Conservation (phyloP, 1,140 invertebrate species). For the Macrobrachium nipponense region DNA sequence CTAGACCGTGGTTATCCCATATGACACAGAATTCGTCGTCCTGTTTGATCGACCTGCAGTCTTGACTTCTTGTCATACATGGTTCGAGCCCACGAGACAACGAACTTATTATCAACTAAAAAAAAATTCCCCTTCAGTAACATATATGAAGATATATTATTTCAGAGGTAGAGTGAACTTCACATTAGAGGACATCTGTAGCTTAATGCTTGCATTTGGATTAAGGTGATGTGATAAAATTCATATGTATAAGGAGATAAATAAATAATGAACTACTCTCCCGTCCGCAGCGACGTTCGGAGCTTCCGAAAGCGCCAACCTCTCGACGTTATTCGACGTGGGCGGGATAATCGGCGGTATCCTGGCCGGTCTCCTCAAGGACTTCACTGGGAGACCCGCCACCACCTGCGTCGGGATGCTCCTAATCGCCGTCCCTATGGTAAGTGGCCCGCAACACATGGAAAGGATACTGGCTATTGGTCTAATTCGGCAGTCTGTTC, state of each 20-base stretch:
- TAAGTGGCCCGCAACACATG: slow-evolving; percentile 69
- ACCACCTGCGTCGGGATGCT: slow-evolving; percentile 87
- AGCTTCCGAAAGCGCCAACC: slow-evolving; percentile 80
- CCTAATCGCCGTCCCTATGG: slow-evolving; percentile 82
- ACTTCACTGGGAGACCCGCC: slow-evolving; percentile 86
- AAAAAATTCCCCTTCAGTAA: too few relatives aligned
- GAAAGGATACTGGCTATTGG: not conserved
- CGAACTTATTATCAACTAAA: too few relatives aligned
- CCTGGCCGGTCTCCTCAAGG: slow-evolving; percentile 85
- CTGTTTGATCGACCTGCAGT: too few relatives aligned
- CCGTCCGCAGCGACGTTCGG: slow-evolving; percentile 76
- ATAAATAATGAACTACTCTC: not conserved
- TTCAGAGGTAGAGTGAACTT: too few relatives aligned
- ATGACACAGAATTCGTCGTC: too few relatives aligned
- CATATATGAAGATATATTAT: too few relatives aligned
- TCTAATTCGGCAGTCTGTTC: not conserved
- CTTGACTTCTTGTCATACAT: too few relatives aligned
- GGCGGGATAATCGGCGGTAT: slow-evolving; percentile 92
- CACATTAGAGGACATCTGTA: too few relatives aligned
- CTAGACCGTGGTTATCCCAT: too few relatives aligned
- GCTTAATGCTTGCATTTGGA: too few relatives aligned
- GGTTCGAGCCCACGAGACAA: too few relatives aligned
- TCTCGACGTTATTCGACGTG: slow-evolving; percentile 92
- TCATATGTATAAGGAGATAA: not conserved
- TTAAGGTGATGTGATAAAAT: too few relatives aligned